Evolutionary conservation across 2,888 invertebrate species (phyloP).

Genomic region (Drosophila setosimentum): DNA sequence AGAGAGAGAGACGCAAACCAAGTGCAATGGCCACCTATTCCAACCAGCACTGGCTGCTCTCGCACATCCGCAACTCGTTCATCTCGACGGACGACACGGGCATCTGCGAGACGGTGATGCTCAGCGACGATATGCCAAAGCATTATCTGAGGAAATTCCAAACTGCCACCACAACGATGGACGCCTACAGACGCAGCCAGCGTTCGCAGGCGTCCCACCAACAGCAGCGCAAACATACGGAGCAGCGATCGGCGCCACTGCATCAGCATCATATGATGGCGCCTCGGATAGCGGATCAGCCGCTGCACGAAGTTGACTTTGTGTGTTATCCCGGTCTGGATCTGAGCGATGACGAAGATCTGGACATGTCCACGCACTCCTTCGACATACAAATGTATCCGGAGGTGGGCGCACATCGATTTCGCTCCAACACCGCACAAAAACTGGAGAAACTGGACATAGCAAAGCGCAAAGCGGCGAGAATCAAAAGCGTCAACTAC

Average conservation of each 20-base stretch:
- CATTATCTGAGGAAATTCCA: conserved; percentile 86
- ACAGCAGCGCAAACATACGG: conserved; percentile 39
- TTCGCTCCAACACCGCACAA: conserved; percentile 95
- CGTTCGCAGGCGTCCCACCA: conserved; percentile 23
- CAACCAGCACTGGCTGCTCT: conserved; percentile 96
- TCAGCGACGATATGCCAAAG: conserved; percentile 90
- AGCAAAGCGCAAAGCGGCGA: conserved; percentile 92
- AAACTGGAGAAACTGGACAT: conserved; percentile 95
- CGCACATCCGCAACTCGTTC: conserved; percentile 97
- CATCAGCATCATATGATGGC: conserved; percentile 34
- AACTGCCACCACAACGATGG: conserved; percentile 68
- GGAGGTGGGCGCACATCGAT: conserved; percentile 88
- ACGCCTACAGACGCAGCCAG: conserved; percentile 47
- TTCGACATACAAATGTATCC: conserved; percentile 91
- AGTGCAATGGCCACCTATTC: conserved; percentile 95
- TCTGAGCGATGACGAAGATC: conserved; percentile 92
- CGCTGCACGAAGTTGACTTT: conserved; percentile 85
- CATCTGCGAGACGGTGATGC: conserved; percentile 96
- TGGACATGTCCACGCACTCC: conserved; percentile 88
- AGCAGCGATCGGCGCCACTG: conserved; percentile 26
- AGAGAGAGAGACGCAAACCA: conserved; percentile 34
- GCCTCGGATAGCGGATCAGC: conserved; percentile 65
- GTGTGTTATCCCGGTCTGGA: conserved; percentile 92
- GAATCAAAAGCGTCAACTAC: conserved; percentile 87
- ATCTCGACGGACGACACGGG: conserved; percentile 98